A percentile compares a stretch with the other conserved stretches of the same genome.
phyloP scores from a whole-genome alignment of 2,797 vertebrate species.

The Rhabdophis nuchalis region DNA sequence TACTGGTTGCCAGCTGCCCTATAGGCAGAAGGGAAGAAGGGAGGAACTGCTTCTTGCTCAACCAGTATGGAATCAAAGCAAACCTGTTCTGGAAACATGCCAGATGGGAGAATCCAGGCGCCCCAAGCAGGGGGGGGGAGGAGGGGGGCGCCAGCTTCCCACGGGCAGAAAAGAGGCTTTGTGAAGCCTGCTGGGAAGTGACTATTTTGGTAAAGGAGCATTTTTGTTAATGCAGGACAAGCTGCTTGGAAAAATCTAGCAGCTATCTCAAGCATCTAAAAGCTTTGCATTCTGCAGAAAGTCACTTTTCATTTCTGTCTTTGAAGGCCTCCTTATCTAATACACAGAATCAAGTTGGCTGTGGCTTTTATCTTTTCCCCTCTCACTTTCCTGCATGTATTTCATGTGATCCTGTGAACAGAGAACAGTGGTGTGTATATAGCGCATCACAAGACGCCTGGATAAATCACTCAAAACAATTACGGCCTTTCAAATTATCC shows the following conservation, averaged over 20 bases:
- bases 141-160: neutral
- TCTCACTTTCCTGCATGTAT: neutral
- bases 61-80: neutral
- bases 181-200: neutral
- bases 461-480: neutral
- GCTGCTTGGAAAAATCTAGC: neutral
- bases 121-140: too few species aligned
- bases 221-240: neutral
- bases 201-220: neutral
- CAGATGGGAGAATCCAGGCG: fast-evolving
- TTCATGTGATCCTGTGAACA: neutral
- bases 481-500: neutral
- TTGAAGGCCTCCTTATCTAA: neutral
- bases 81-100: neutral
- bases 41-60: neutral
- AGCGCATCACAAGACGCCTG: neutral
- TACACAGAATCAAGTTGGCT: neutral
- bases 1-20: neutral
- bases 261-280: neutral
- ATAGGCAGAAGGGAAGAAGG: conserved; percentile 7
- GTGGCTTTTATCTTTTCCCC: neutral
- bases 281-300: neutral
- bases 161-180: neutral
- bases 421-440: neutral
- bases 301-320: neutral